phyloP scores from a whole-genome alignment of 1,140 invertebrate genomes.

The honey bee (Apis mellifera) region Amel_HAv3.1 CM009944.2:7862501-7863000 shows the following conservation, averaged over 20 bases:
- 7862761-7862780: neutral
- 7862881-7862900: too few species aligned
- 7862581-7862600: neutral
- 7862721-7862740: neutral
- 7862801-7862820: neutral
- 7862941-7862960: too few species aligned
- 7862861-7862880: constrained; percentile 17
- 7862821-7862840: neutral
- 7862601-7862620: constrained; percentile 1
- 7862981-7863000: too few species aligned
- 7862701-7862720: neutral
- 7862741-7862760: neutral
- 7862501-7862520: neutral
- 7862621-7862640: neutral
- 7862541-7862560: neutral
- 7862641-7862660: neutral
- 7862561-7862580: neutral
- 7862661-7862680: constrained; percentile 3
- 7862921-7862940: neutral
- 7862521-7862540: neutral
- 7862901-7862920: neutral
- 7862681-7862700: neutral
- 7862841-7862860: constrained; percentile 15
- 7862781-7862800: neutral
- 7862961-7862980: too few species aligned